Evolutionary conservation across 2,797 vertebrate species (phyloP).

Genomic region (Pipistrellus kuhlii): DNA sequence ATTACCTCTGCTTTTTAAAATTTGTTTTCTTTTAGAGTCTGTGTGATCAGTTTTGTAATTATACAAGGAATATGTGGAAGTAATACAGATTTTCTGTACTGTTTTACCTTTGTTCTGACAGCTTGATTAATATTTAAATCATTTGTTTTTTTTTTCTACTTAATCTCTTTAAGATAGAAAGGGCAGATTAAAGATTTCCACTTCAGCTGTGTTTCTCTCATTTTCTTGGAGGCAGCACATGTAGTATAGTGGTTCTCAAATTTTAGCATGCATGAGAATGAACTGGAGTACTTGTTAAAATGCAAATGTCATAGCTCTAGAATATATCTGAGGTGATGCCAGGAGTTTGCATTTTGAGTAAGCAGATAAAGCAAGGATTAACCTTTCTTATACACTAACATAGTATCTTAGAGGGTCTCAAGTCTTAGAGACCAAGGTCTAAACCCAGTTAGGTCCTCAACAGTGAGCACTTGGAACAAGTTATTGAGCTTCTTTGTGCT

Average conservation of each 20-base stretch:
- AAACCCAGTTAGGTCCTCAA: background rate
- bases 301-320: slow-evolving; percentile 52
- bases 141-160: slow-evolving; percentile 36
- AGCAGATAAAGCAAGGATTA: background rate
- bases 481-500: slow-evolving; percentile 14
- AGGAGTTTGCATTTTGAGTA: slow-evolving; percentile 26
- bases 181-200: slow-evolving; percentile 36
- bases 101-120: slow-evolving; percentile 25
- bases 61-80: background rate
- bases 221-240: slow-evolving; percentile 35
- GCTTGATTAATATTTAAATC: slow-evolving; percentile 42
- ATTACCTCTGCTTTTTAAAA: background rate
- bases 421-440: background rate
- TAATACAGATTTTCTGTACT: background rate
- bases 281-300: slow-evolving; percentile 53
- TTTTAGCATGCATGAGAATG: slow-evolving; percentile 48
- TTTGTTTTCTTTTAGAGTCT: slow-evolving; percentile 56
- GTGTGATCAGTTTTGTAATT: slow-evolving; percentile 22
- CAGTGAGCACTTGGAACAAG: slow-evolving; percentile 19
- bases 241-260: background rate
- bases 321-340: slow-evolving; percentile 40
- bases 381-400: background rate
- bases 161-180: slow-evolving; percentile 49
- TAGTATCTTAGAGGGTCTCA: background rate
- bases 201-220: slow-evolving; percentile 53